Evolutionary conservation across 2,888 invertebrate species (phyloP), one percentile per base, ranked within the genome.

Genomic region (Drosophila suboccidentalis): DNA sequence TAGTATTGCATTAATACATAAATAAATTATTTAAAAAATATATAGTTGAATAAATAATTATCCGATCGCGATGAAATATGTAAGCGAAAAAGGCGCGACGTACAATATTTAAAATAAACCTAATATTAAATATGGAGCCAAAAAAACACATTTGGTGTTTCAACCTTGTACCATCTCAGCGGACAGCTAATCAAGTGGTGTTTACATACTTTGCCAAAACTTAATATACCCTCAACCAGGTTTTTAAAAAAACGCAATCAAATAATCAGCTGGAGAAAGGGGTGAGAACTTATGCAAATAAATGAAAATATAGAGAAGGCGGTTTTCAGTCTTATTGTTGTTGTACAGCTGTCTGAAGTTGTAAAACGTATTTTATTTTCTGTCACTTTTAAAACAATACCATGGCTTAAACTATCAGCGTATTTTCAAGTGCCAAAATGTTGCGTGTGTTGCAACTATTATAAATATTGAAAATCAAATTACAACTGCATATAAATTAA

Each of bases 391-490:
- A 54, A 59, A 44, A 19, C 17, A 53, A 55, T 59, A 34, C n/a
- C 34, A 29, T 26, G 29, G 6, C 43, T 51, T 59, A 15, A 51
- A 19, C 26, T 29, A 4, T 32, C n/a, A 36, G 38, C 22, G 29
- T 9, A n/a, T 38, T 38, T 38, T 6, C 39, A 55, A 34, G n/a
- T 47, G 51, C 3, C 44, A 50, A 63, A 53, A 19, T 50, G 10
- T 43, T 10, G 15, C 15, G 36, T 10, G 46, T 29, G 9, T 41
- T 6, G 65, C 41, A 75, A 53, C 26, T 55, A 62, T 60, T 70
- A 70, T 62, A 78, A 72, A 87, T 72, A 81, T 75, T 64, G 58
- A 34, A 75, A 63, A 68, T 72, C 63, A 66, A 67, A 51, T 53
- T 50, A 17, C 44, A 71, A 29, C n/a, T 9, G 9, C 13, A 26